Conservation (phyloP, 2,888 invertebrate species). For the Eledona agricola region DNA sequence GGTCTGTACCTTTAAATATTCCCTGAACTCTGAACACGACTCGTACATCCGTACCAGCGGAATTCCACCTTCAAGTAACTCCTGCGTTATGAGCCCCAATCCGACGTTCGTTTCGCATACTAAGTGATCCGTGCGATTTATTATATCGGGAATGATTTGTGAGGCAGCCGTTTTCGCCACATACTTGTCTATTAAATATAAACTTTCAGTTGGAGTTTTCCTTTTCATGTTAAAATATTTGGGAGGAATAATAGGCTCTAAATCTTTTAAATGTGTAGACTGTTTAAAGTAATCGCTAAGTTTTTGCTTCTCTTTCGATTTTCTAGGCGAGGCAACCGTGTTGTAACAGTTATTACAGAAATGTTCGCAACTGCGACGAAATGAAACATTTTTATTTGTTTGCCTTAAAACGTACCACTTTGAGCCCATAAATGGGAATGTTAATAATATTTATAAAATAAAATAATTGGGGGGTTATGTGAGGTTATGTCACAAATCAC, state of each 20-base stretch:
- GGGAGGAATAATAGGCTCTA: constrained; percentile 36
- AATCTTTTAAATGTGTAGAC: neutral
- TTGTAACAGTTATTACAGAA: too few relatives aligned
- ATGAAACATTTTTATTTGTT: too few relatives aligned
- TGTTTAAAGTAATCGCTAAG: too few relatives aligned
- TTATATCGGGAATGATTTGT: constrained; percentile 44
- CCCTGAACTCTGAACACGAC: constrained; percentile 63
- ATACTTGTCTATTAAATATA: constrained; percentile 49
- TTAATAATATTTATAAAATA: too few relatives aligned
- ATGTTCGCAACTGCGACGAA: too few relatives aligned
- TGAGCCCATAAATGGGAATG: too few relatives aligned
- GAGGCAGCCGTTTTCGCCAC: constrained; percentile 47
- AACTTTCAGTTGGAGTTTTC: constrained; percentile 40
- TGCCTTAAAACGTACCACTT: too few relatives aligned
- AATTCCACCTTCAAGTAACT: constrained; percentile 66
- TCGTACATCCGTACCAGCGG: constrained; percentile 70
- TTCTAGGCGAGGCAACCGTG: too few relatives aligned
- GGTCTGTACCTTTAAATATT: constrained; percentile 61
- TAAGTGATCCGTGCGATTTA: constrained; percentile 49
- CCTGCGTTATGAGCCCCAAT: constrained; percentile 69
- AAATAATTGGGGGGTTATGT: too few relatives aligned
- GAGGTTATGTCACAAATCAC: too few relatives aligned
- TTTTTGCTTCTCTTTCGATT: too few relatives aligned
- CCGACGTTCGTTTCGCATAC: constrained; percentile 78
- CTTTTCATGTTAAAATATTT: constrained; percentile 38